Base-by-base conservation (phyloP, 2,113 vertebrate genomes). In the Patagioenas fasciata region DNA sequence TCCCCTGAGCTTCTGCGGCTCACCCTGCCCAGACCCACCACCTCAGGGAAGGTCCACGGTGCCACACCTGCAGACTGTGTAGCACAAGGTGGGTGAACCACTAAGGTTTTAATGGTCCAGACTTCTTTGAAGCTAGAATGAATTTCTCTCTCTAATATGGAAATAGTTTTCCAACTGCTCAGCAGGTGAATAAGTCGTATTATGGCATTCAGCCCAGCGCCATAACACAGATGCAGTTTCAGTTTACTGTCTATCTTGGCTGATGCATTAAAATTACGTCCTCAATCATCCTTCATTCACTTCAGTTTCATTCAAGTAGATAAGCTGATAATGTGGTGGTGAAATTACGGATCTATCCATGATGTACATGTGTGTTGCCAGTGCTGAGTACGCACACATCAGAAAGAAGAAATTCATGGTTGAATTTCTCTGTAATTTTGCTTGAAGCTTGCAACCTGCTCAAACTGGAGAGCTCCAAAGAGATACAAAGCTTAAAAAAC, bases 11-110 rank as follows among this genome's bases (percentile, higher is more conserved):
- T 80, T 57, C 36, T 40, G 19, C 0, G 0, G 24, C 44, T 78
- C 31, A 17, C 25, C n/a, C 32, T 77, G 51, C 13, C 44, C 38
- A 74, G n/a, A 42, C 4, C 10, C 34, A 53, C 9, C n/a, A 12
- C 0, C 0, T 13, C 19, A 66, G 15, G 25, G 36, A 58, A 42
- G 36, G 17, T 24, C 11, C 0, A 0, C 0, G 0, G 36, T 40
- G 42, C 13, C 32, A 17, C 1, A 2, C 11, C 24, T 73, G 62
- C 0, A 1, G 23, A 13, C 36, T 0, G 0, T 36, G 32, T 28
- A 47, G n/a, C 54, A 85, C 18, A 44, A 40, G 32, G n/a, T 0
- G 2, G 9, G 13, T 23, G 54, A 90, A 48, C 28, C 1, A 0
- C 32, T 29, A 5, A 26, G 15, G 21, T 34, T 81, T 56, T 60